These are phyloP conservation scores for Epinephelus awoara DNA, from an alignment of 2,797 vertebrate species.

Conservation along the genomic window DNA sequence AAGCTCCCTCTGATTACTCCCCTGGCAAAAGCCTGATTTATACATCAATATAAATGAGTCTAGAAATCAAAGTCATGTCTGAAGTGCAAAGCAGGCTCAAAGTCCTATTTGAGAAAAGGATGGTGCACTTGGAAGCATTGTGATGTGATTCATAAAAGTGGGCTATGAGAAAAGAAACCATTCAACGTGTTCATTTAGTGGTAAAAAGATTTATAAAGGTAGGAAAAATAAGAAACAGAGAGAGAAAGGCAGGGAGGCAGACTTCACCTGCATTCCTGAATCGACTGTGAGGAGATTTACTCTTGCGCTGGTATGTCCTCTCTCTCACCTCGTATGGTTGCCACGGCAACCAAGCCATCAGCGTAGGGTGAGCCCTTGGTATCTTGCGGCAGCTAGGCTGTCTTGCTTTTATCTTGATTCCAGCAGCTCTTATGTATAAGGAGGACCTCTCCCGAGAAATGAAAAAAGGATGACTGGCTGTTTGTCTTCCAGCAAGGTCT, in stretches of 20 bases:
- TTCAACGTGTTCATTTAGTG: conserved; percentile 40
- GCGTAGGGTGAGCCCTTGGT: conserved; percentile 53
- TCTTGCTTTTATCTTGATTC: conserved; percentile 69
- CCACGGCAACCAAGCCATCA: conserved; percentile 70
- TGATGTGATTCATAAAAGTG: conserved; percentile 62
- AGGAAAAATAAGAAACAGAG: conserved; percentile 25
- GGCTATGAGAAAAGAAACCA: conserved; percentile 2
- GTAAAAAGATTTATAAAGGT: conserved; percentile 50
- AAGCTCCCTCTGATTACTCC: conserved; percentile 66
- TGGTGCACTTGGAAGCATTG: conserved; percentile 42
- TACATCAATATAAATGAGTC: conserved; percentile 58
- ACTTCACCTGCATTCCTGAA: conserved; percentile 79
- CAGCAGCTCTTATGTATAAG: conserved; percentile 42
- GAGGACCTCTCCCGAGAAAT: conserved; percentile 56
- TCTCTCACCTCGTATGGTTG: conserved; percentile 77
- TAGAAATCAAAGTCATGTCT: conserved; percentile 63
- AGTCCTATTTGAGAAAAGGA: conserved; percentile 38
- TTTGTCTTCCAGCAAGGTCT: conserved; percentile 65
- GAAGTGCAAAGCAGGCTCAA: conserved; percentile 46
- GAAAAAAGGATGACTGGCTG: conserved; percentile 54
- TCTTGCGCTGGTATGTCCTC: conserved; percentile 69
- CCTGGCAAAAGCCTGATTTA: conserved; percentile 62
- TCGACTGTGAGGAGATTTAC: conserved; percentile 74
- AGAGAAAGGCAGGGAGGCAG: conserved; percentile 48
- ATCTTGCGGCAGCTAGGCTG: conserved; percentile 48